These are phyloP conservation scores for Ypsolopha scabrella DNA, from an alignment of 2,888 invertebrate genomes.

Conservation along the genomic window DNA sequence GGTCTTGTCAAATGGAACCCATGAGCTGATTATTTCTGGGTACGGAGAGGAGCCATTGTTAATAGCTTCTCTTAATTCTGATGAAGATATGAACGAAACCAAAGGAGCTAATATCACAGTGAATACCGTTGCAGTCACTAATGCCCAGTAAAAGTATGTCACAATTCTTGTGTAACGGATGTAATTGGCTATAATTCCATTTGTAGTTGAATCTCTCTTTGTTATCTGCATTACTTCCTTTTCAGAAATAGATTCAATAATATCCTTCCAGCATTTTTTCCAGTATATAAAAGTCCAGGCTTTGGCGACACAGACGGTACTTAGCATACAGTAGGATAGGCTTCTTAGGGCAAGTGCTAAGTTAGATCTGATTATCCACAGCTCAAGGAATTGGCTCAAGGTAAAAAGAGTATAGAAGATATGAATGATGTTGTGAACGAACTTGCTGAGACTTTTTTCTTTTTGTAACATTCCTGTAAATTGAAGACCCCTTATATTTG, in stretches of 20 bases:
- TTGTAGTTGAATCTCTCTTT: constrained; percentile 20
- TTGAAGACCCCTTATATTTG: constrained; percentile 31
- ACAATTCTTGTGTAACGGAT: constrained; percentile 37
- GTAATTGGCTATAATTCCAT: constrained; percentile 28
- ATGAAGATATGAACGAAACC: constrained; percentile 25
- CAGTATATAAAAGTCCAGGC: constrained; percentile 36
- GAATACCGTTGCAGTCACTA: constrained; percentile 38
- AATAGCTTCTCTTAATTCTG: constrained; percentile 2
- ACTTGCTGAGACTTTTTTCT: constrained; percentile 13
- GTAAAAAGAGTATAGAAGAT: constrained; percentile 31
- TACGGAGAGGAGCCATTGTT: constrained; percentile 29
- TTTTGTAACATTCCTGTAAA: constrained; percentile 41
- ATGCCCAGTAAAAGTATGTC: constrained; percentile 41
- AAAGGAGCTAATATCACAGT: constrained; percentile 41
- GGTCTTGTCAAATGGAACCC: constrained; percentile 44
- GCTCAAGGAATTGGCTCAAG: constrained; percentile 40
- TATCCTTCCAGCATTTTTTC: constrained; percentile 35
- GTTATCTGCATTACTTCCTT: constrained; percentile 31
- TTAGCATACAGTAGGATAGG: constrained; percentile 44
- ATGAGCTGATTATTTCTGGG: constrained; percentile 54
- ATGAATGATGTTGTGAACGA: constrained; percentile 28
- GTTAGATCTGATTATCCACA: constrained; percentile 36
- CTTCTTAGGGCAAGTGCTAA: constrained; percentile 39
- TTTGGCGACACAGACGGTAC: constrained; percentile 43
- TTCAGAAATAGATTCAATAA: constrained; percentile 32